Evolutionary conservation across 2,113 vertebrate genomes (phyloP).

Genomic region (Carollia perspicillata): DNA sequence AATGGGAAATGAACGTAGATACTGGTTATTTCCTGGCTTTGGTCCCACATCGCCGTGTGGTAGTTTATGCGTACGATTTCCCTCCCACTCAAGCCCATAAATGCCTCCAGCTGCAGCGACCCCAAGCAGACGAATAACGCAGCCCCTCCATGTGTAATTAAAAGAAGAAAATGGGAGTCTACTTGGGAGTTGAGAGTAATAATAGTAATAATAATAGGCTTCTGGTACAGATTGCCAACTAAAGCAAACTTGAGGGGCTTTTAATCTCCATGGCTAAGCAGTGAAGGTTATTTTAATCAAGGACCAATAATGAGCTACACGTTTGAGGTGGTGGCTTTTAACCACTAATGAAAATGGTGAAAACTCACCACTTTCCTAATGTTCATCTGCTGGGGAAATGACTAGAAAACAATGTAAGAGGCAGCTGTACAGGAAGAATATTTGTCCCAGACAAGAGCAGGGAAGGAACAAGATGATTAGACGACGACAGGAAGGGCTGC

Average conservation of each 20-base stretch:
- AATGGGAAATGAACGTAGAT: not conserved
- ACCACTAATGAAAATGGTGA: not conserved
- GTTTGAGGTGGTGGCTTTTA: not conserved
- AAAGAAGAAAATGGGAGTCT: not conserved
- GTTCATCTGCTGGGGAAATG: not conserved
- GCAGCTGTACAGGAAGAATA: not conserved
- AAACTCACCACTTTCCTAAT: not conserved
- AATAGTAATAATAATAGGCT: constrained; percentile 14
- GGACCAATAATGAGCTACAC: not conserved
- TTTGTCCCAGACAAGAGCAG: constrained; percentile 34
- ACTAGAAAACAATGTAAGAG: not conserved
- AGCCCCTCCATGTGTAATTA: not conserved
- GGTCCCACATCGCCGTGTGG: not conserved
- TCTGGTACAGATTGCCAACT: not conserved
- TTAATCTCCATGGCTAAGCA: constrained; percentile 52
- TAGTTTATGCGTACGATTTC: not conserved
- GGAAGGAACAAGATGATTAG: not conserved
- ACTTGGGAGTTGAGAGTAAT: not conserved
- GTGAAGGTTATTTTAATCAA: constrained; percentile 50
- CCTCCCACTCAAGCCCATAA: not conserved
- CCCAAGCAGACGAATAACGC: not conserved
- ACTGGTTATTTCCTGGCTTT: not conserved
- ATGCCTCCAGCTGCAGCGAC: not conserved
- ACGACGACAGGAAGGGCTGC: not conserved
- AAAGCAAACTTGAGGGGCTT: constrained; percentile 50